Evolutionary conservation across 2,888 invertebrate species (phyloP), one percentile per base, ranked within the genome.

Genomic region (Eugnorisma glareosa): DNA sequence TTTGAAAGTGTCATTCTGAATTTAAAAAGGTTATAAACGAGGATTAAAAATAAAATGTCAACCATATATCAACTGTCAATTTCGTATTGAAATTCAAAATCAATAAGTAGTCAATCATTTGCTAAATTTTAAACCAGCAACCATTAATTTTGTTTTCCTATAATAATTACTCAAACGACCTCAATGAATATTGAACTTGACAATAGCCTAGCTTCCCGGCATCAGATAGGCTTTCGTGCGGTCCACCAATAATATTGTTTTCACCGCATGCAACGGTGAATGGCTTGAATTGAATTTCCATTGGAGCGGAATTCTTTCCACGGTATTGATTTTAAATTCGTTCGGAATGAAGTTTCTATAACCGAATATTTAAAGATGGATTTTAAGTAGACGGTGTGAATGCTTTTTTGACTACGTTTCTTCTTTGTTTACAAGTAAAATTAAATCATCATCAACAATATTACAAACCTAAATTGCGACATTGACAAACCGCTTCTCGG

Each of bases 201-300:
- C 69, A 67, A 75, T 77, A 70, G 35, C n/a, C 57, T 57, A 54
- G 51, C 57, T 67, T 67, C 63, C 54, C 59, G 10, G 59, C 77
- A 85, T 84, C 81, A 74, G 84, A 81, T 81, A 85, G 81, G 77
- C 86, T 77, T 89, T 79, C 85, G 88, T 88, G 78, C 79, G 75
- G 75, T 86, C 86, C 83, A 89, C 88, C 88, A 87, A 88, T 90
- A 89, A 88, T 89, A 89, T 89, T 89, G 86, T 88, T 84, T 88
- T 81, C 82, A 67, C 79, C 69, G 83, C 85, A 86, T 85, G 84
- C 85, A 86, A 83, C 81, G 83, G 79, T 81, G 86, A 87, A 86
- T 86, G 86, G 84, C 83, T 88, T 73, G 86, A 90, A 88, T 90
- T 86, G 88, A 90, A 91, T 91, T 90, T 90, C 89, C 89, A 90